Evolutionary conservation across 2,888 invertebrate species (phyloP), one percentile per base, ranked within the genome.

Genomic region (Drosophila yooni): DNA sequence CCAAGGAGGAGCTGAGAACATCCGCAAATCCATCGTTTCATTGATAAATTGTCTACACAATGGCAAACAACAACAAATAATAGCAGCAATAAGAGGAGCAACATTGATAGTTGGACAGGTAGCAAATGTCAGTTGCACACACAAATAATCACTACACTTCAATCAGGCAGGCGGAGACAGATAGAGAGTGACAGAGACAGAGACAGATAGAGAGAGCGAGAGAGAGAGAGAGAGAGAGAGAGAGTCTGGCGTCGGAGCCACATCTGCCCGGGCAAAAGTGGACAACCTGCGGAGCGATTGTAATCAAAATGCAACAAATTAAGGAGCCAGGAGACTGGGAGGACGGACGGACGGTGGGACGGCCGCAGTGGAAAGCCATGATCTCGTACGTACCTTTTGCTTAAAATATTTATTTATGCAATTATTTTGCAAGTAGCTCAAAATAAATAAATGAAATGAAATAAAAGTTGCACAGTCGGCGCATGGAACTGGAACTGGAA

Each of bases 401-500:
- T 90, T 88, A 91, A 91, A 91, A 91, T 91, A 91, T 91, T 91
- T 91, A 91, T 91, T 89, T 91, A 91, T 91, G 91, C 91, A 91
- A 91, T 91, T 91, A 91, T 91, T 91, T 91, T 89, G 91, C 91
- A 90, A 91, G 91, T 91, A 91, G 88, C 91, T 91, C 87, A 90
- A 86, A 90, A 90, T 90, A 91, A 91, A 91, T 91, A 91, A 91
- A 91, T 89, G 89, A 87, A 89, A 88, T 81, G 82, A 81, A 83
- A 88, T 87, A 76, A 89, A 87, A 89, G 40, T 80, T 85, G 78
- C 82, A 70, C 82, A 70, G 65, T 29, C 56, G 38, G 40, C 40
- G n/a, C 40, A 56, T 56, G 56, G 40, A 40, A 57, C 57, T 70
- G 76, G 50, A 51, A 46, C 59, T 59, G 46, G n/a, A 27, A 54